Evolutionary conservation across 1,140 invertebrate genomes (phyloP).

Genomic region (Drosophila nebulosa): DNA sequence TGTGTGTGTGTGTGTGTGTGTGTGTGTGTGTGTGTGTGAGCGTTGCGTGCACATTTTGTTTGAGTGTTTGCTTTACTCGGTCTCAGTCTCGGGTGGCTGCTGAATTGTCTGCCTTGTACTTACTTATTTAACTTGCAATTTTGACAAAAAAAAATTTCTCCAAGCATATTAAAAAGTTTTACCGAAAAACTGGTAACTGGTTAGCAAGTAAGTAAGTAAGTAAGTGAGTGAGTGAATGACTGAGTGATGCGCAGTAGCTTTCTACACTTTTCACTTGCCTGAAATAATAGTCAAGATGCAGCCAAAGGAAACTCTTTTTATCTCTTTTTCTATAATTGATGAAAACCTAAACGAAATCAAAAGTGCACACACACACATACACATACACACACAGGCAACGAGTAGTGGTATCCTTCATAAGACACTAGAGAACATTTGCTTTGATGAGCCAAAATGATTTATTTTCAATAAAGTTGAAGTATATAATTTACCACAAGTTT

Average conservation of each 20-base stretch:
- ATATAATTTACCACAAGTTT: neutral
- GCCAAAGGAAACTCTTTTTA: slow-evolving; percentile 20
- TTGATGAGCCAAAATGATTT: neutral
- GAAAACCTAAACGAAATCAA: slow-evolving; percentile 47
- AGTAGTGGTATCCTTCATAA: neutral
- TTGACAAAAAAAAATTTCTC: slow-evolving; percentile 34
- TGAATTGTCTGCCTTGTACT: slow-evolving; percentile 34
- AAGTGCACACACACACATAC: slow-evolving; percentile 36
- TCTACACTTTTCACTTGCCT: slow-evolving; percentile 42
- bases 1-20: slow-evolving; percentile 13
- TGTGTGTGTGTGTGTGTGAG: neutral
- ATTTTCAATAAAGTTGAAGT: neutral
- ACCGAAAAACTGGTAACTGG: slow-evolving; percentile 7
- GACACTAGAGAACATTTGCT: neutral
- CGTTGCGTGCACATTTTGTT: slow-evolving; percentile 14
- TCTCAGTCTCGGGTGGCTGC: neutral
- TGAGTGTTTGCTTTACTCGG: slow-evolving; percentile 40
- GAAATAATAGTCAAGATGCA: slow-evolving; percentile 49
- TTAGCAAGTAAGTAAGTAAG: neutral
- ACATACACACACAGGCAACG: neutral
- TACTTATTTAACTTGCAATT: slow-evolving; percentile 64
- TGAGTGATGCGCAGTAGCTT: slow-evolving; percentile 45
- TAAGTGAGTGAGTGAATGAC: slow-evolving; percentile 16
- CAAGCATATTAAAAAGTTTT: slow-evolving; percentile 64
- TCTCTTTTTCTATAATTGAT: slow-evolving; percentile 33